Evolutionary conservation across 2,113 vertebrate species (phyloP).

Genomic region (Hoplias malabaricus): DNA sequence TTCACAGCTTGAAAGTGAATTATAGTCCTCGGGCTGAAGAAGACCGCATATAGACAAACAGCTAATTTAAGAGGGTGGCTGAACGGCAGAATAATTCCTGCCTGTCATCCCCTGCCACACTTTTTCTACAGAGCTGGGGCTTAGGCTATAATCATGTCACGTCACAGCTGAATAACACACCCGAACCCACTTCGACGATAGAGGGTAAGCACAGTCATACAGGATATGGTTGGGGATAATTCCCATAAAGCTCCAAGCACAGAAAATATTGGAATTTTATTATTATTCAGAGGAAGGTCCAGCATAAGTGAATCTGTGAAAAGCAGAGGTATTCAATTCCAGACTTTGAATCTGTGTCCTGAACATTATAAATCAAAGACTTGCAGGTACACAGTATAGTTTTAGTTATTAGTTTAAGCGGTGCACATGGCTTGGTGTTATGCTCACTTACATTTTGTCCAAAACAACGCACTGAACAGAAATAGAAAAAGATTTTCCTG

Average conservation of each 20-base stretch:
- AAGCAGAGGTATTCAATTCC: not conserved
- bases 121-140: not conserved
- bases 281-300: not conserved
- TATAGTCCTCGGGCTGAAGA: constrained; percentile 28
- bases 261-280: not conserved
- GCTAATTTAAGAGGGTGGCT: not conserved
- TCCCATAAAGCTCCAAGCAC: not conserved
- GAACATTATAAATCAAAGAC: not conserved
- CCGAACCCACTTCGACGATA: not conserved
- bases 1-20: constrained; percentile 57
- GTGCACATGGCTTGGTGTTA: not conserved
- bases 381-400: no score
- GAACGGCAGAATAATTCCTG: constrained; percentile 10
- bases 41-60: constrained; percentile 18
- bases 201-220: not conserved
- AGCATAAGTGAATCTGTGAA: not conserved
- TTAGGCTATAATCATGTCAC: not conserved
- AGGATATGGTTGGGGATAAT: not conserved
- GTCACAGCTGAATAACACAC: not conserved
- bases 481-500: no score
- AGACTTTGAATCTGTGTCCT: not conserved
- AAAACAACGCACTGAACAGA: no score
- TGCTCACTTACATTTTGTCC: no score
- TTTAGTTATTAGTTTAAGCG: no score
- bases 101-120: not conserved